phyloP scores from a whole-genome alignment of 2,888 invertebrate species.

The Pristionchus entomophagus region DNA sequence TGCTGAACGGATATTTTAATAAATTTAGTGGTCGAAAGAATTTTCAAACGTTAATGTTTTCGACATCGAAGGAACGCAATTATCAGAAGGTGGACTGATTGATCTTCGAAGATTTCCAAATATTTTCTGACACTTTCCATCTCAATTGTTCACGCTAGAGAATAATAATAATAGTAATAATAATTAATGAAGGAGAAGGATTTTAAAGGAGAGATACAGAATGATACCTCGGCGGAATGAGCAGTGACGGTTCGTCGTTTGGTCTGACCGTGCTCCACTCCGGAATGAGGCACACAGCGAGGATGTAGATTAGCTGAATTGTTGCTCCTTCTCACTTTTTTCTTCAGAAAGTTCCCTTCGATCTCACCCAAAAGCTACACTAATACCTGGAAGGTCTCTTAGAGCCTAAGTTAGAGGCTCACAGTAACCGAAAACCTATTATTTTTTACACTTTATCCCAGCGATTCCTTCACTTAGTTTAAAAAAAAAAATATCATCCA shows the following conservation, averaged over 20 bases:
- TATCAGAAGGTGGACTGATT: background rate
- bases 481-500: too few relatives aligned
- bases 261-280: constrained; percentile 42
- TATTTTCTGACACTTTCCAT: too few relatives aligned
- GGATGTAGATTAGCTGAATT: constrained; percentile 2
- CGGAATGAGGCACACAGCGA: constrained; percentile 16
- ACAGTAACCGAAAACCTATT: too few relatives aligned
- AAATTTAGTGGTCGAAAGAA: too few relatives aligned
- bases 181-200: too few relatives aligned
- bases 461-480: too few relatives aligned
- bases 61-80: too few relatives aligned
- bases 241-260: constrained; percentile 39
- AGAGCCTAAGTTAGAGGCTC: background rate
- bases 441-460: too few relatives aligned
- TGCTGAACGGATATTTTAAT: background rate
- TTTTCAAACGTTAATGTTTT: too few relatives aligned
- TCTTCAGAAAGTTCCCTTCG: background rate
- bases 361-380: background rate
- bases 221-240: constrained; percentile 15
- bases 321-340: background rate
- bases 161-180: too few relatives aligned
- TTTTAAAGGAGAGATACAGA: background rate
- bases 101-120: too few relatives aligned
- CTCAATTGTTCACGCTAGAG: too few relatives aligned
- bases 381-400: background rate